Conservation (phyloP, 2,888 invertebrate species). For the Athalia cordata region DNA sequence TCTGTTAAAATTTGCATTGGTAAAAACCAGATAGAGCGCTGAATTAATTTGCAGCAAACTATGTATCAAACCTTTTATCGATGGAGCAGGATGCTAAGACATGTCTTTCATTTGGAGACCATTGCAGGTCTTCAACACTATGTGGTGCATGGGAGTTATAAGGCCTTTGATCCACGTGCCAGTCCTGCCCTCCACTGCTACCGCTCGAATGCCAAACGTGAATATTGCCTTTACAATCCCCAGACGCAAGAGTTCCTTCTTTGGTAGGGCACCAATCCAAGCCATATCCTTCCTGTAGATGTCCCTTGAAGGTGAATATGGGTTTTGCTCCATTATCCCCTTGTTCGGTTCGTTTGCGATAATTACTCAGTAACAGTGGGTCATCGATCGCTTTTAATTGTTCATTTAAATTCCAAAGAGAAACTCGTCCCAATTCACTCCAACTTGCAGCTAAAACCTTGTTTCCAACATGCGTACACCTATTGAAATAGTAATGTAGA, state of each 20-base stretch:
- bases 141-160: slow-evolving; percentile 87
- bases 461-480: slow-evolving; percentile 79
- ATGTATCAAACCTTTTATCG: slow-evolving; percentile 80
- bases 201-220: slow-evolving; percentile 93
- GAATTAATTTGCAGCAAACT: neutral
- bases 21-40: neutral
- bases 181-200: slow-evolving; percentile 75
- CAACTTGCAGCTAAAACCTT: slow-evolving; percentile 91
- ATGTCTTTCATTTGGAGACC: slow-evolving; percentile 96
- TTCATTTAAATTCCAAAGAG: slow-evolving; percentile 91
- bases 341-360: slow-evolving; percentile 77
- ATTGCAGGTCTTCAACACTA: slow-evolving; percentile 99
- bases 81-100: slow-evolving; percentile 93
- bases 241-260: slow-evolving; percentile 91
- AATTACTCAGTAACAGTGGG: slow-evolving; percentile 77
- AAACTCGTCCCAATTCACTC: slow-evolving; percentile 96
- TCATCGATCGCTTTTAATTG: slow-evolving; percentile 89
- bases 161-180: slow-evolving; percentile 94
- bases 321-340: slow-evolving; percentile 79
- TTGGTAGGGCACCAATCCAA: slow-evolving; percentile 93
- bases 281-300: slow-evolving; percentile 95
- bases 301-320: slow-evolving; percentile 91
- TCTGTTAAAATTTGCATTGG: slow-evolving; percentile 14
- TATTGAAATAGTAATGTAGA: slow-evolving; percentile 53
- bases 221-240: slow-evolving; percentile 94